Evolutionary conservation across 2,113 vertebrate genomes (phyloP).

Genomic region (Artemisiospiza belli): DNA sequence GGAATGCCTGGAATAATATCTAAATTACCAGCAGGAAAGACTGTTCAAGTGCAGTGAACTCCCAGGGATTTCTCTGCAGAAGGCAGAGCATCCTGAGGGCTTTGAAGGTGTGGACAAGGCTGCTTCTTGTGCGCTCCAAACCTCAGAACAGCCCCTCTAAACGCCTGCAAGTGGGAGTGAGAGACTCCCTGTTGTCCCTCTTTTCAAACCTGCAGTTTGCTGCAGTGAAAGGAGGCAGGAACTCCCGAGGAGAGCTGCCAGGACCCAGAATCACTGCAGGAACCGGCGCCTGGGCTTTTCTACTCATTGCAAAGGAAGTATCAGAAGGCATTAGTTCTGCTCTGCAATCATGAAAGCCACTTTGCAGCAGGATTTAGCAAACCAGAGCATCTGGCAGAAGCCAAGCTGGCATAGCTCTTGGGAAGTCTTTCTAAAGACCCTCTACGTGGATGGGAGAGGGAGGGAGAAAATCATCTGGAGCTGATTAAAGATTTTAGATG

Average conservation of each 20-base stretch:
- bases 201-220: background rate
- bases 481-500: background rate
- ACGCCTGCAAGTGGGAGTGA: background rate
- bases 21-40: background rate
- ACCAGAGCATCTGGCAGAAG: background rate
- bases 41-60: background rate
- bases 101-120: background rate
- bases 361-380: background rate
- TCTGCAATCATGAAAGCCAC: background rate
- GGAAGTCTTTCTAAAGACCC: slow-evolving; percentile 2
- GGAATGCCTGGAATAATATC: background rate
- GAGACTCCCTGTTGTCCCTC: background rate
- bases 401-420: background rate
- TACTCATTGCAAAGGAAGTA: background rate
- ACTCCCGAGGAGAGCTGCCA: background rate
- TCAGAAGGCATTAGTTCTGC: background rate
- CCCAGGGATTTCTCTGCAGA: background rate
- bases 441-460: background rate
- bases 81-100: background rate
- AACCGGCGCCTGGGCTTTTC: background rate
- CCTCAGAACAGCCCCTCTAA: background rate
- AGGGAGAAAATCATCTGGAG: background rate
- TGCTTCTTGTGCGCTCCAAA: background rate
- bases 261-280: background rate
- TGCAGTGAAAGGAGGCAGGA: background rate